These are phyloP conservation scores for Ennomos fuscantarius DNA, from an alignment of 2,888 invertebrate genomes.

Conservation along the genomic window DNA sequence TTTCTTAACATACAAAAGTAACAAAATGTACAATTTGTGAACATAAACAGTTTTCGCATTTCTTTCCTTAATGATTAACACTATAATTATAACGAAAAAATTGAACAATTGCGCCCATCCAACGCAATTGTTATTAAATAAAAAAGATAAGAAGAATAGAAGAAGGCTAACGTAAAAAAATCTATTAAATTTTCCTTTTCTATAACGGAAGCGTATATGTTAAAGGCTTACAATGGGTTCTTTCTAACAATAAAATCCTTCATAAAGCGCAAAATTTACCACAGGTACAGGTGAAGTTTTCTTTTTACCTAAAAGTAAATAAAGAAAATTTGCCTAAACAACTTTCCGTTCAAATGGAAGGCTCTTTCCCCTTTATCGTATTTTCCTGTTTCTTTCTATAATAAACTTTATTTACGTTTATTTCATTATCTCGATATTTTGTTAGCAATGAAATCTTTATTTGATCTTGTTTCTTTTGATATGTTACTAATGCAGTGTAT, in stretches of 20 bases:
- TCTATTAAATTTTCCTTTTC: background rate
- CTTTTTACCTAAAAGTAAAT: conserved; percentile 57
- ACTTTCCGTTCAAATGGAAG: conserved; percentile 62
- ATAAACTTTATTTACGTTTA: conserved; percentile 57
- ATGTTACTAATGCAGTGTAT: background rate
- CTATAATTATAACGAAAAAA: too few species aligned
- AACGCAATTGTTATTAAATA: too few species aligned
- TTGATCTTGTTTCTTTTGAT: conserved; percentile 18
- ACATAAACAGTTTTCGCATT: too few species aligned
- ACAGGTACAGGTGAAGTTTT: conserved; percentile 54
- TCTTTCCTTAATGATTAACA: too few species aligned
- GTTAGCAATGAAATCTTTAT: conserved; percentile 42
- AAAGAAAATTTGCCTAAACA: conserved; percentile 63
- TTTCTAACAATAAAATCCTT: conserved; percentile 18
- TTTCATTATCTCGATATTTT: conserved; percentile 52
- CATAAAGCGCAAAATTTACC: conserved; percentile 50
- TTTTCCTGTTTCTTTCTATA: conserved; percentile 57
- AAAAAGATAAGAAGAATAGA: too few species aligned
- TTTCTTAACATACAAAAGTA: too few species aligned
- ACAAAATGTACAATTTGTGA: too few species aligned
- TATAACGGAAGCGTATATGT: background rate
- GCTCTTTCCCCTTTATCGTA: conserved; percentile 57
- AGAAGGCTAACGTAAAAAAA: background rate
- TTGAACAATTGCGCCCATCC: too few species aligned
- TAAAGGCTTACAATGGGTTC: background rate